A percentile compares a stretch with the other conserved stretches of the same genome.
Evolutionary conservation across 2,797 vertebrate genomes (phyloP).

Genomic region (Typhlichthys subterraneus): DNA sequence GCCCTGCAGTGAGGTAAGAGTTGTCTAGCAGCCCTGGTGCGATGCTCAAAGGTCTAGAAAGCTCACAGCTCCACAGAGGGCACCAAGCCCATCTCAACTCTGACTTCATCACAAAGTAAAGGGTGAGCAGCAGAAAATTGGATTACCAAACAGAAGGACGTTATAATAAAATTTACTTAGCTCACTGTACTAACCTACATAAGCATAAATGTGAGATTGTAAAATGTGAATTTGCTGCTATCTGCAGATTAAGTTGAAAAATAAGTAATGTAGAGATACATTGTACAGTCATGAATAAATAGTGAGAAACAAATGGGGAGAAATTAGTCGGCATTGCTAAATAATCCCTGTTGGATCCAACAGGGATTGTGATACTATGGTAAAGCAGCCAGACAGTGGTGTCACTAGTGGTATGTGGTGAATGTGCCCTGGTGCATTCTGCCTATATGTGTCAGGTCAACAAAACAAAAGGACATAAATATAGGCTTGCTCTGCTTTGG

Average conservation of each 20-base stretch:
- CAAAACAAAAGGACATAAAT: constrained; percentile 63
- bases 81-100: constrained; percentile 26
- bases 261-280: too few relatives aligned
- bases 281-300: too few relatives aligned
- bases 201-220: too few relatives aligned
- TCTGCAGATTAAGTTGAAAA: too few relatives aligned
- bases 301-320: too few relatives aligned
- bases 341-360: too few relatives aligned
- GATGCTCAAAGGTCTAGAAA: constrained; percentile 27
- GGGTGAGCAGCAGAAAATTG: constrained; percentile 14
- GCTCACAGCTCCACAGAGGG: constrained; percentile 26
- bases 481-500: constrained; percentile 35
- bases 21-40: constrained; percentile 23
- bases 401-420: constrained; percentile 35
- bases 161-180: constrained; percentile 13
- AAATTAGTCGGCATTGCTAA: too few relatives aligned
- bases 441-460: constrained; percentile 47
- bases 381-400: constrained; percentile 12
- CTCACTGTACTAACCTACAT: neutral
- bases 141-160: constrained; percentile 21
- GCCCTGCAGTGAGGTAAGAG: constrained; percentile 48
- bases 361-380: constrained; percentile 12
- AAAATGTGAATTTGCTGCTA: too few relatives aligned
- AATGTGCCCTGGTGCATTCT: constrained; percentile 38
- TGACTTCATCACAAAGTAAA: constrained; percentile 29